Base-by-base conservation (phyloP, 2,797 vertebrate species). In the Phrynocephalus vlangalii region DNA sequence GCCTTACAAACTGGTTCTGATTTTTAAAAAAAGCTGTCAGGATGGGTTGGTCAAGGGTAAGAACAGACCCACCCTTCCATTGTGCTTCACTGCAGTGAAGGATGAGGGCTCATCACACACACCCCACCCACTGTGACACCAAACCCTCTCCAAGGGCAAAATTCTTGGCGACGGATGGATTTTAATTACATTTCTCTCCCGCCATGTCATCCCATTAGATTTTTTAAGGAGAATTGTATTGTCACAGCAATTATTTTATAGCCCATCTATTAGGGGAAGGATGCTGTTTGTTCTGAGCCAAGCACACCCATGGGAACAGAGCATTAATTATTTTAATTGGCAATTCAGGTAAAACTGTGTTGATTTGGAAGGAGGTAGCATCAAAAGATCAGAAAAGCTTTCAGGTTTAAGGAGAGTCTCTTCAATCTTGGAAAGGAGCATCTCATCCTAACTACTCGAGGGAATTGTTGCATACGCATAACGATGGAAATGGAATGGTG, bases 261-360 rank as follows among this genome's bases (percentile, higher is more conserved):
- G 26, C 50, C 77, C 38, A 24, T 7, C 33, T 6, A 77, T 2
- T 1, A 7, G 6, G 6, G 52, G 50, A 79, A 56, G 77, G 7
- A 79, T 50, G 15, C 26, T 1, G 28, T 52, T 26, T 28, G 26
- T 56, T 79, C 50, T 52, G 2, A 18, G 50, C 28, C 77, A 79
- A 79, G 24, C 1, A 50, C n/a, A 56, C 13, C 24, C 50, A 52
- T n/a, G 77, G 77, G 28, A n/a, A 56, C 6, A 56, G 28, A 15
- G 50, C 77, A 56, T 78, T 52, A 78, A 50, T 28, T 79, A 56
- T 79, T 79, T 79, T 79, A 79, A 79, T 79, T 79, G 77, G 77
- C 16, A 79, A 50, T n/a, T 56, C 28, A n/a, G 50, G 50, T 79
- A n/a, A n/a, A 56, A 79, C 28, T 79, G 52, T 56, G 13, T 56